These are phyloP conservation scores for Pteria penguin DNA, from an alignment of 2,888 invertebrate species.

Conservation along the genomic window DNA sequence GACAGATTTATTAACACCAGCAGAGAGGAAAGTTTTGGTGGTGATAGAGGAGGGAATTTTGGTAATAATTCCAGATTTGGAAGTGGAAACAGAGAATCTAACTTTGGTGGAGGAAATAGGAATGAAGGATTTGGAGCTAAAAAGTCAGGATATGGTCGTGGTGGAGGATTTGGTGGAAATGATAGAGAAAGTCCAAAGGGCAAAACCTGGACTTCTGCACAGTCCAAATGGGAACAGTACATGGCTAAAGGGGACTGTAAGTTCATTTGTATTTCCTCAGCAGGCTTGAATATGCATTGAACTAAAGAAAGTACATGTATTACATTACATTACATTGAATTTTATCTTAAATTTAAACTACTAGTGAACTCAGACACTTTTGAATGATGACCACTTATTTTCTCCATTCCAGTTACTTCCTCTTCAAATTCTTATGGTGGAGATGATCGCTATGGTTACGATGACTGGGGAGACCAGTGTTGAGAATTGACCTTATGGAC, in stretches of 20 bases:
- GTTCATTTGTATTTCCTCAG: too few species aligned
- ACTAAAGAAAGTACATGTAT: too few species aligned
- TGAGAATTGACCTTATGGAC: too few species aligned
- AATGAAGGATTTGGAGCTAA: not conserved
- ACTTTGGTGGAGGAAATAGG: not conserved
- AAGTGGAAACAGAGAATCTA: not conserved
- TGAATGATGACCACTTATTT: too few species aligned
- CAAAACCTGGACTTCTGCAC: conserved; percentile 17
- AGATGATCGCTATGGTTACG: too few species aligned
- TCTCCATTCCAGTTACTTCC: too few species aligned
- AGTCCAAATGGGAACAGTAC: conserved; percentile 31
- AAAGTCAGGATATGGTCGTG: not conserved
- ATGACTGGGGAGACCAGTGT: too few species aligned
- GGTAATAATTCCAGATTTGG: not conserved
- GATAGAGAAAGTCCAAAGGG: not conserved
- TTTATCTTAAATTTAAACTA: too few species aligned
- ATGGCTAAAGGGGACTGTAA: conserved; percentile 3
- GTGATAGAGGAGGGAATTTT: conserved; percentile 6
- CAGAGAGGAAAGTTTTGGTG: not conserved
- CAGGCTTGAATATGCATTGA: too few species aligned
- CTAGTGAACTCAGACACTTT: too few species aligned
- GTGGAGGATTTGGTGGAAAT: not conserved
- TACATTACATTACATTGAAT: too few species aligned
- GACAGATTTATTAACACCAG: not conserved
- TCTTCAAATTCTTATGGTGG: too few species aligned